Evolutionary conservation across 2,113 vertebrate species (phyloP).

Genomic region (Salvelinus fontinalis): DNA sequence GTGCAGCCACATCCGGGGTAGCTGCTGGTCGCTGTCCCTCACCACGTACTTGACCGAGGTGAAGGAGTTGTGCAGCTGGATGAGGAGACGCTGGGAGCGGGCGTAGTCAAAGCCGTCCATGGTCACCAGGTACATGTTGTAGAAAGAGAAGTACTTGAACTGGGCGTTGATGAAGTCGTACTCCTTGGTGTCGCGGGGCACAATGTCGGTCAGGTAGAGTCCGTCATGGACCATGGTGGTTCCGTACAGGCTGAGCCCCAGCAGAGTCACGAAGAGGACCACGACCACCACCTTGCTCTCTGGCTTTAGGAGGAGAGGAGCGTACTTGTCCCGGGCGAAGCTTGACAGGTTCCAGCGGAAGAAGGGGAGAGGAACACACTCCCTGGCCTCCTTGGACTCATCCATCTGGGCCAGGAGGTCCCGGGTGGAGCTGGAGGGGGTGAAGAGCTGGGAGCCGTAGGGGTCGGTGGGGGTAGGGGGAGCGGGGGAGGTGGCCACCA

Average conservation of each 20-base stretch:
- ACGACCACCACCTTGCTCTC: conserved; percentile 89
- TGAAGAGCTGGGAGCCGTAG: conserved; percentile 87
- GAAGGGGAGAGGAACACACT: conserved; percentile 83
- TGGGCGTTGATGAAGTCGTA: conserved; percentile 93
- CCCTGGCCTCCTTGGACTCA: conserved; percentile 74
- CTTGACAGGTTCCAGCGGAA: conserved; percentile 88
- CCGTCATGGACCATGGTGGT: conserved; percentile 96
- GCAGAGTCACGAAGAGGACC: conserved; percentile 85
- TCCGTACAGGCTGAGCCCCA: conserved; percentile 92
- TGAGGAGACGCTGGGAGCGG: conserved; percentile 84
- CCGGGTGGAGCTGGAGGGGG: conserved; percentile 90
- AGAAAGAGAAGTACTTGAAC: conserved; percentile 98
- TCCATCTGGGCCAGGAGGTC: conserved; percentile 91
- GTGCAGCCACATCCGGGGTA: conserved; percentile 97
- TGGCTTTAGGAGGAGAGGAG: conserved; percentile 86
- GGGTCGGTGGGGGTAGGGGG: conserved; percentile 68
- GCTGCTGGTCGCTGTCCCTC: conserved; percentile 79
- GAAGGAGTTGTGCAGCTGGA: conserved; percentile 92
- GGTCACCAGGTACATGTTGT: conserved; percentile 96
- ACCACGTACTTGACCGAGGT: conserved; percentile 85
- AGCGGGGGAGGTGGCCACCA: conserved; percentile 62
- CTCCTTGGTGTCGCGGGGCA: conserved; percentile 94
- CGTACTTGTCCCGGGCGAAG: conserved; percentile 89
- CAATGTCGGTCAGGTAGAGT: conserved; percentile 93
- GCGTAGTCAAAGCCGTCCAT: conserved; percentile 95